Evolutionary conservation across 2,888 invertebrate species (phyloP), one percentile per base, ranked within the genome.

Genomic region (Drosophila ochracea): DNA sequence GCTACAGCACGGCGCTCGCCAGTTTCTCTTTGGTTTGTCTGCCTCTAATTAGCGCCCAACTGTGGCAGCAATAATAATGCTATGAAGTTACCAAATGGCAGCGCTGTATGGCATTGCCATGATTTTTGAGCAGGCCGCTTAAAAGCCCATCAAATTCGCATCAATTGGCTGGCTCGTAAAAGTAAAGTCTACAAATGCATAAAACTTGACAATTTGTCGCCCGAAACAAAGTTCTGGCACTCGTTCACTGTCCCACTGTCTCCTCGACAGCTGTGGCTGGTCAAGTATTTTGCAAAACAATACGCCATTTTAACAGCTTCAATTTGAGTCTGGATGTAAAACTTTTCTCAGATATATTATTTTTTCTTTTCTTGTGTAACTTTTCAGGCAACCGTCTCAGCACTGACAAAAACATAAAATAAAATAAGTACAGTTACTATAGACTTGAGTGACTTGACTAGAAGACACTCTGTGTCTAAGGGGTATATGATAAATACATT

Each of bases 261-360:
- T 19, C 10, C 5, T 30, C 28, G 41, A 35, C 62, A 61, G 49
- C 64, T 55, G 47, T 60, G 61, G 54, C 64, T 79, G 78, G 68
- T 66, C 78, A 75, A 78, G 71, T 75, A 73, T 84, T 80, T 84
- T 74, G 84, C 76, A 87, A 87, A 83, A 82, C 84, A 83, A 87
- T 87, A 84, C 78, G 73, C 80, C 68, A 77, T 80, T 80, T 71
- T 69, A 84, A 84, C 88, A 78, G 73, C 83, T 84, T 80, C 85
- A 78, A 84, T 88, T 88, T 73, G 74, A 78, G 85, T 82, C 76
- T 70, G 69, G 80, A 64, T 72, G 65, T 70, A 80, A 87, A 84
- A 84, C 67, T 83, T 85, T 82, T 68, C 59, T 52, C 50, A 62
- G 33, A 71, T 47, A 33, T n/a, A 21, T 52, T 43, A 30, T 35